phyloP scores from a whole-genome alignment of 2,888 invertebrate species.

The Digitonthophagus gazella region DNA sequence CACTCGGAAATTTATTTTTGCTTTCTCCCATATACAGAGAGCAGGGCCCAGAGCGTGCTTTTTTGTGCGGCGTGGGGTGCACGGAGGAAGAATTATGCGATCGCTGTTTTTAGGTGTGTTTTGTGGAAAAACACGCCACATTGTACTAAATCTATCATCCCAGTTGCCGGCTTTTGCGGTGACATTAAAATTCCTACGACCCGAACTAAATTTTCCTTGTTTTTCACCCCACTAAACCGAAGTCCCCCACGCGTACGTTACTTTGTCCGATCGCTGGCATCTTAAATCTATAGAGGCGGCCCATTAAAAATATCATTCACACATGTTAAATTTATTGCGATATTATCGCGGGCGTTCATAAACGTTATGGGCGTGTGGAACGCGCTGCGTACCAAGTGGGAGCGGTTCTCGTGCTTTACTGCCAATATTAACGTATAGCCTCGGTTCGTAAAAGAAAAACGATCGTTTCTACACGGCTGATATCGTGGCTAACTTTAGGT shows the following conservation, averaged over 20 bases:
- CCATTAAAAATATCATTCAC: slow-evolving; percentile 47
- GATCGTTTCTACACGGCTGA: not conserved
- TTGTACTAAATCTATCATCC: not conserved
- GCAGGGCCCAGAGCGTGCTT: not conserved
- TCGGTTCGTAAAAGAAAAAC: not conserved
- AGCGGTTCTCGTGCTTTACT: not conserved
- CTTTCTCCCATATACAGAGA: not conserved
- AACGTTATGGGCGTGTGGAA: slow-evolving; percentile 38
- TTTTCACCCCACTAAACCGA: too few species aligned
- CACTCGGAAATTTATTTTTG: not conserved
- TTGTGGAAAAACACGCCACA: not conserved
- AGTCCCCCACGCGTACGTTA: not conserved
- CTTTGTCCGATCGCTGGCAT: not conserved
- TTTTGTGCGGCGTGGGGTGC: not conserved
- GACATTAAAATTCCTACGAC: not conserved
- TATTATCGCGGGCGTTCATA: slow-evolving; percentile 48
- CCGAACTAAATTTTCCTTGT: not conserved
- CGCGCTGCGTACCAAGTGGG: not conserved
- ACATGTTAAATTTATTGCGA: slow-evolving; percentile 51
- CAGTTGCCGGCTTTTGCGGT: not conserved
- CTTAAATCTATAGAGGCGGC: slow-evolving; percentile 18
- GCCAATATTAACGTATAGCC: not conserved
- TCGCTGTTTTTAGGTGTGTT: not conserved
- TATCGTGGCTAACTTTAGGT: not conserved
- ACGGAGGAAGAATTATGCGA: not conserved